These are phyloP conservation scores for Xyliphius kryptos DNA, from an alignment of 2,113 vertebrate species.

Conservation along the genomic window DNA sequence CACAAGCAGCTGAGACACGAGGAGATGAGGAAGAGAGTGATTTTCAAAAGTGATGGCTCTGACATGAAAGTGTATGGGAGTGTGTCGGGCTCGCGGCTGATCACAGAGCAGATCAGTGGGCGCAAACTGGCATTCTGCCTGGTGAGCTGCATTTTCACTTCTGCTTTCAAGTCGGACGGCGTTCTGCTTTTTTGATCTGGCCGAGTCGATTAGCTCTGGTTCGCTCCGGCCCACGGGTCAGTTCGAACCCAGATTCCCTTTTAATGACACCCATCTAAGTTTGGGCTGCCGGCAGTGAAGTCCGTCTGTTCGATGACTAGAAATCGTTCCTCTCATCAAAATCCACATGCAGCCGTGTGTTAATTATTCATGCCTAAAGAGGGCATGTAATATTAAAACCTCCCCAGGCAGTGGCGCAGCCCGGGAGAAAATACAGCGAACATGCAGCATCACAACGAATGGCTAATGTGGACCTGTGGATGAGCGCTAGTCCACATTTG, in stretches of 20 bases:
- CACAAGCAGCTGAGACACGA: background rate
- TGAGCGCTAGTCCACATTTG: constrained; percentile 16
- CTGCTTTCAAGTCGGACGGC: constrained; percentile 1
- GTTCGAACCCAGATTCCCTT: constrained; percentile 21
- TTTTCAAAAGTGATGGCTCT: background rate
- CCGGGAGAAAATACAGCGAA: constrained; percentile 38
- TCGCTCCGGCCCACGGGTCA: constrained; percentile 11
- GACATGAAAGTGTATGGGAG: constrained; percentile 2
- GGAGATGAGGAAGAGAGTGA: background rate
- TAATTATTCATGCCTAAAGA: constrained; percentile 65
- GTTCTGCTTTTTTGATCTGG: constrained; percentile 13
- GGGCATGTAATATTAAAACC: constrained; percentile 66
- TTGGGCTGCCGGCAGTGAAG: constrained; percentile 14
- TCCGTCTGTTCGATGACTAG: constrained; percentile 30
- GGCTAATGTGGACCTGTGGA: constrained; percentile 28
- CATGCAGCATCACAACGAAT: constrained; percentile 31
- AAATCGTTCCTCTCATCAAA: constrained; percentile 59
- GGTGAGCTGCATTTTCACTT: constrained; percentile 4
- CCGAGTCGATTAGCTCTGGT: constrained; percentile 16
- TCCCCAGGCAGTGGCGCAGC: constrained; percentile 55
- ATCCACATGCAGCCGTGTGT: constrained; percentile 49
- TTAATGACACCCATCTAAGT: constrained; percentile 33
- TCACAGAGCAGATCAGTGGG: constrained; percentile 10
- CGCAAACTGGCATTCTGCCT: background rate
- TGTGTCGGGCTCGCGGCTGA: constrained; percentile 14